These are phyloP conservation scores for Orgyia antiqua DNA, from an alignment of 2,888 invertebrate species.

Conservation along the genomic window DNA sequence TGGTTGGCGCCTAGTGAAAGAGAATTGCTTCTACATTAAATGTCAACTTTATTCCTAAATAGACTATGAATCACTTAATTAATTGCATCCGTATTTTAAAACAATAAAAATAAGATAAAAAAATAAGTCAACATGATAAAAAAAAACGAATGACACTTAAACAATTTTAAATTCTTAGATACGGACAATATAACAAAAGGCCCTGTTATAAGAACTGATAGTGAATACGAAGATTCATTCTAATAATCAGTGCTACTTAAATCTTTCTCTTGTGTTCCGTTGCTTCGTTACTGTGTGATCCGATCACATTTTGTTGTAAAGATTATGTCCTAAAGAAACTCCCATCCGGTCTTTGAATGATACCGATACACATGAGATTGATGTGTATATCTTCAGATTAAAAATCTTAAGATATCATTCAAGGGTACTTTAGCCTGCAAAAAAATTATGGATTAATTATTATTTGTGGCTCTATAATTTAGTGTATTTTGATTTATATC, in stretches of 20 bases:
- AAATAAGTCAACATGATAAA: conserved; percentile 6
- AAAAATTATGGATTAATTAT: no score
- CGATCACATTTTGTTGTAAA: conserved; percentile 75
- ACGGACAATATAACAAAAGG: conserved; percentile 27
- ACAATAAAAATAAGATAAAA: conserved; percentile 7
- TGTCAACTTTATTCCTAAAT: no score
- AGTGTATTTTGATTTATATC: no score
- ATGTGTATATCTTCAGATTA: conserved; percentile 9
- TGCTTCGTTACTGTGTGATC: conserved; percentile 68
- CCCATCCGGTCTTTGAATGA: conserved; percentile 65
- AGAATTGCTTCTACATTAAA: no score
- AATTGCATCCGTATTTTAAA: no score
- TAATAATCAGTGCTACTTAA: conserved; percentile 59
- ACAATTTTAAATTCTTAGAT: conserved; percentile 8
- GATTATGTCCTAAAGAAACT: conserved; percentile 73
- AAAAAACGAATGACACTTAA: conserved; percentile 1
- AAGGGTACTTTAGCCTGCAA: no score
- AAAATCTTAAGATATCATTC: no score
- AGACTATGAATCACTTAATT: no score
- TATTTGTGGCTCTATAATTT: no score
- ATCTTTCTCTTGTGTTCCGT: conserved; percentile 56
- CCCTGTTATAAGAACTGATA: conserved; percentile 38
- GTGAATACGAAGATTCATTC: conserved; percentile 33
- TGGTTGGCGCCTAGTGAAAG: no score
- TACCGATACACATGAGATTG: conserved; percentile 39